Percentiles rank a stretch among this genome's conserved stretches.
phyloP scores from a whole-genome alignment of 2,888 invertebrate genomes.

The Temnothorax unifasciatus region DNA sequence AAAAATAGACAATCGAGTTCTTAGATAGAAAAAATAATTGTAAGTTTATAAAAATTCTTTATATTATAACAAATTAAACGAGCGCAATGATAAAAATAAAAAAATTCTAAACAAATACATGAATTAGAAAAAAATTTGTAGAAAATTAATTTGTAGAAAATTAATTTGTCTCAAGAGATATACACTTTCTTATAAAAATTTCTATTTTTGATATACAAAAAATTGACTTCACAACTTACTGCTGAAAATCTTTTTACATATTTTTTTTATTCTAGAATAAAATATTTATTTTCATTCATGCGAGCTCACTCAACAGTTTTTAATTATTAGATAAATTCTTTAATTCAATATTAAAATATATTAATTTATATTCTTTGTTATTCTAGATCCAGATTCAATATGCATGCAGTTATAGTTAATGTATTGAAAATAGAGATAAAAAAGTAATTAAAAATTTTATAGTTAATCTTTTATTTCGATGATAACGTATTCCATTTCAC shows the following conservation, averaged over 20 bases:
- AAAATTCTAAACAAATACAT: neutral
- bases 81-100: neutral
- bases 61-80: neutral
- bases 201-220: neutral
- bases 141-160: neutral
- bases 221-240: slow-evolving; percentile 1
- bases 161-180: neutral
- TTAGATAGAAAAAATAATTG: slow-evolving; percentile 5
- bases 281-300: neutral
- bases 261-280: neutral
- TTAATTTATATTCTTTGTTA: neutral
- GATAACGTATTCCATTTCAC: neutral
- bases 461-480: neutral
- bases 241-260: neutral
- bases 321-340: neutral
- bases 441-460: neutral
- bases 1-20: neutral
- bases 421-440: neutral
- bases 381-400: neutral
- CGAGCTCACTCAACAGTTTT: neutral
- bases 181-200: neutral
- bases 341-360: neutral
- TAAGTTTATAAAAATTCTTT: neutral
- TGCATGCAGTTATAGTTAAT: neutral
- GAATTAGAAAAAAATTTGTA: slow-evolving; percentile 3